A percentile compares a stretch with the other conserved stretches of the same genome.
These are phyloP conservation scores for Melanostigma gelatinosum DNA, from an alignment of 2,113 vertebrate genomes.

Conservation along the genomic window DNA sequence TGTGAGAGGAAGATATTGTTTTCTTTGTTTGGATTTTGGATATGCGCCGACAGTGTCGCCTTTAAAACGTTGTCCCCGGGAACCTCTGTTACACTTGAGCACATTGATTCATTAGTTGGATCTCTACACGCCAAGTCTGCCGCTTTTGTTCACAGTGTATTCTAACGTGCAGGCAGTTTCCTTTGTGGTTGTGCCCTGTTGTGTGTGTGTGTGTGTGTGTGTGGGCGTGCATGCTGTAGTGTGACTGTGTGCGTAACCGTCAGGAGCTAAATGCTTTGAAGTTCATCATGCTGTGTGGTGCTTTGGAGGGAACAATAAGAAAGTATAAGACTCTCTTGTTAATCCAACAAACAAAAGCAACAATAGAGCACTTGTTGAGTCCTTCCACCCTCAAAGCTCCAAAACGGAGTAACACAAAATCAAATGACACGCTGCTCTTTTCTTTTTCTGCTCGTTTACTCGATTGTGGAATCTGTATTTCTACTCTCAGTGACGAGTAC, in stretches of 20 bases:
- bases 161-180: conserved; percentile 60
- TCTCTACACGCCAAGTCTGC: conserved; percentile 44
- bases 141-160: conserved; percentile 57
- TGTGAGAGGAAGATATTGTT: conserved; percentile 41
- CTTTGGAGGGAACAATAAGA: conserved; percentile 61
- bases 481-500: not conserved
- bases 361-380: conserved; percentile 64
- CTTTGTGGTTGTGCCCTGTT: conserved; percentile 19
- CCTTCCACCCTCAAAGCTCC: conserved; percentile 22
- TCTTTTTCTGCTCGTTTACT: conserved; percentile 16
- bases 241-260: conserved; percentile 38
- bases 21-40: conserved; percentile 37
- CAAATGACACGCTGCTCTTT: conserved; percentile 4
- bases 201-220: conserved; percentile 22
- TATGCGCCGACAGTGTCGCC: conserved; percentile 52
- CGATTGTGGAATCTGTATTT: not conserved
- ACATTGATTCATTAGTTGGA: conserved; percentile 73
- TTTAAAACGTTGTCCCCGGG: conserved; percentile 56
- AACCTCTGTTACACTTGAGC: conserved; percentile 59
- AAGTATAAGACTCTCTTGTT: conserved; percentile 53
- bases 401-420: conserved; percentile 20
- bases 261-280: conserved; percentile 70
- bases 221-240: not conserved
- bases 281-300: conserved; percentile 63
- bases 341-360: conserved; percentile 65